A percentile compares a stretch with the other conserved stretches of the same genome.
These are phyloP conservation scores for Mirza zaza DNA, from an alignment of 2,113 vertebrate species.

Conservation along the genomic window DNA sequence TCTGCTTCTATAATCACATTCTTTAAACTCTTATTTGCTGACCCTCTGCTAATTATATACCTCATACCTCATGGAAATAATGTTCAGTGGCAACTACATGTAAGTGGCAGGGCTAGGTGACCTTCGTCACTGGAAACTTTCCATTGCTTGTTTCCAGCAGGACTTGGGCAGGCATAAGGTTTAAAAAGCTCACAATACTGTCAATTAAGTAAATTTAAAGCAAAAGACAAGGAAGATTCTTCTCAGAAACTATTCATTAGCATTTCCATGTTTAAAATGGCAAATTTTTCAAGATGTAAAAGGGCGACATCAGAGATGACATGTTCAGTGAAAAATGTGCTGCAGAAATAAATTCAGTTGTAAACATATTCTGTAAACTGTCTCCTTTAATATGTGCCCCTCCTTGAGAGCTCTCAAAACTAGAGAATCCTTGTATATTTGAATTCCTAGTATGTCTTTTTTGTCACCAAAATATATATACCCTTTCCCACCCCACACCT, in stretches of 20 bases:
- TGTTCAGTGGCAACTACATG: slow-evolving; percentile 70
- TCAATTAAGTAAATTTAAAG: background rate
- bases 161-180: slow-evolving; percentile 47
- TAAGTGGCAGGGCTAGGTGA: slow-evolving; percentile 73
- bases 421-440: background rate
- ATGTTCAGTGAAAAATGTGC: slow-evolving; percentile 15
- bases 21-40: slow-evolving; percentile 54
- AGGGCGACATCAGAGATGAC: background rate
- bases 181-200: background rate
- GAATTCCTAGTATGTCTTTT: background rate
- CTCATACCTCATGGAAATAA: slow-evolving; percentile 81
- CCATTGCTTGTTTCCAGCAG: slow-evolving; percentile 60
- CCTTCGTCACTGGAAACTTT: slow-evolving; percentile 78
- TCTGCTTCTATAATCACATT: slow-evolving; percentile 54
- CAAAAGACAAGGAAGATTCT: background rate
- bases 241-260: background rate
- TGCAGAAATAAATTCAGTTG: background rate
- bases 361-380: background rate
- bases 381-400: background rate
- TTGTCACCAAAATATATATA: background rate
- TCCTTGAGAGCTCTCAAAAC: background rate
- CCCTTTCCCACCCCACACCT: background rate
- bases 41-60: slow-evolving; percentile 79
- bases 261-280: background rate
- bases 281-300: background rate